phyloP scores from a whole-genome alignment of 1,140 invertebrate species.

The Lamellibrachia luymesi region DNA sequence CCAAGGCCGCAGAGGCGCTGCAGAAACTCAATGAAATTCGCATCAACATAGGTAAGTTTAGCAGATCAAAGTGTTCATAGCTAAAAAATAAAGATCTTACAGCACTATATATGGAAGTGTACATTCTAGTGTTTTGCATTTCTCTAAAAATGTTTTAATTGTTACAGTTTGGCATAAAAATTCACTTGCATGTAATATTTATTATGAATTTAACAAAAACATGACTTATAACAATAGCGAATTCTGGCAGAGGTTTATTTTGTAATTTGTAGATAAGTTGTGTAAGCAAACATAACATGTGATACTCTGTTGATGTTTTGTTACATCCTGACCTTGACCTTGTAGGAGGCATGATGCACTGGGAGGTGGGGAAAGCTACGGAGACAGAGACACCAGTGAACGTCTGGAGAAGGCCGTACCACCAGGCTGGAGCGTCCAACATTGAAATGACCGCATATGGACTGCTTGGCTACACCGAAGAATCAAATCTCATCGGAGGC shows the following conservation, averaged over 20 bases:
- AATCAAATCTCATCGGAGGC: slow-evolving; percentile 45
- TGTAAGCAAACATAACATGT: background rate
- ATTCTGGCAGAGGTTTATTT: background rate
- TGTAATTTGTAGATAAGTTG: background rate
- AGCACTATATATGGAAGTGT: too few species aligned
- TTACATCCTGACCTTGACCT: slow-evolving; percentile 24
- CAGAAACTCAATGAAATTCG: slow-evolving; percentile 66
- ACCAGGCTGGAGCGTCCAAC: slow-evolving; percentile 13
- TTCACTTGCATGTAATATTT: too few species aligned
- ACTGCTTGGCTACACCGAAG: slow-evolving; percentile 13
- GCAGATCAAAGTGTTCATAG: background rate
- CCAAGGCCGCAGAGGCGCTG: slow-evolving; percentile 67
- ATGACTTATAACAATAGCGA: background rate
- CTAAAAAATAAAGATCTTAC: too few species aligned
- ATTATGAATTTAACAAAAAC: too few species aligned
- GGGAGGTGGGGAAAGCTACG: slow-evolving; percentile 58
- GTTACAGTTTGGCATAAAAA: too few species aligned
- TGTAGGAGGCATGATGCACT: slow-evolving; percentile 70
- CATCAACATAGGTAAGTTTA: slow-evolving; percentile 50
- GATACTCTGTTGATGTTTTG: too few species aligned
- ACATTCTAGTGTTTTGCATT: too few species aligned
- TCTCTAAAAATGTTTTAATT: too few species aligned
- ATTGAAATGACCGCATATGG: slow-evolving; percentile 25
- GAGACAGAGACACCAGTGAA: slow-evolving; percentile 19
- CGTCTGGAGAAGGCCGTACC: slow-evolving; percentile 20